Evolutionary conservation across 92 coral and sea anemone genomes (phyloP), one percentile per base, ranked within the genome.

Genomic region (Meandrina meandrites): DNA sequence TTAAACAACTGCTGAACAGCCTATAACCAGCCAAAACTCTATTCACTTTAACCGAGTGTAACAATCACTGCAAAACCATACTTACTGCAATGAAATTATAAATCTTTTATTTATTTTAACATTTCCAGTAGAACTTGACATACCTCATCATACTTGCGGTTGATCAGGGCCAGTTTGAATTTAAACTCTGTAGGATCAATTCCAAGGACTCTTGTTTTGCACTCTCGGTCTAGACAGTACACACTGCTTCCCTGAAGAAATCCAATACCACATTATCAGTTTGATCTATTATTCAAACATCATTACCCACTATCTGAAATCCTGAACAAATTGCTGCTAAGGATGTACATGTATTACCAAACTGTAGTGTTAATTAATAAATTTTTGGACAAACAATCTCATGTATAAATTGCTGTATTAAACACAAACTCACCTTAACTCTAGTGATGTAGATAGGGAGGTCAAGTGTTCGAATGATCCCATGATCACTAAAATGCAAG

Each of bases 161-260:
- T 93, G 84, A 96, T 94, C 85, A 96, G 87, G 40, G 98, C 98
- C 88, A 96, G 90, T 88, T 96, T 96, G 74, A 96, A 96, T 73
- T 96, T 96, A 75, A 95, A 96, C 92, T 96, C 98, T 22, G 98
- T 96, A 13, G 98, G 98, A 84, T 96, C 98, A 84, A 96, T 96
- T 32, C 98, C 98, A 51, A 96, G 92, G 35, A 96, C 98, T 89
- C 98, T 85, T 24, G 98, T 96, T 86, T 96, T 96, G 85, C 98
- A 96, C 45, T 96, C 98, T 64, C 98, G 86, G 79, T 96, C 98
- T 84, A 96, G 92, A 79, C 98, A 96, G 86, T 96, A 96, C 70
- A 96, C 98, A 83, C 94, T 96, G 89, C 98, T 96, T 72, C 98
- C 98, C 98, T 96, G 88, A 16, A 34, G 28, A 91, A 35, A 21